Evolutionary conservation across 2,888 invertebrate genomes (phyloP), one percentile per base, ranked within the genome.

Genomic region (Drosophila leonis): DNA sequence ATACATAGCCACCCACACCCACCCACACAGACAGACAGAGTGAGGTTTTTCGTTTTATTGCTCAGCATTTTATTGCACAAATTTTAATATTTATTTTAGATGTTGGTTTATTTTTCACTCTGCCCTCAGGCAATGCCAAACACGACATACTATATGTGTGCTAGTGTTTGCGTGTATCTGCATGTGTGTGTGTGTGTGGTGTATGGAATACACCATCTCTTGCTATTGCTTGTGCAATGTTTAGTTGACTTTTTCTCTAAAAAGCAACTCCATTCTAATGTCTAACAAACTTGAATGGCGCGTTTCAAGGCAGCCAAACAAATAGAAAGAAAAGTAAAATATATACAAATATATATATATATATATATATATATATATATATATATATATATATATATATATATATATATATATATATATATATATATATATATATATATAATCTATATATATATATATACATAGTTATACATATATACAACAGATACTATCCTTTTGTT

Each of bases 41-140:
- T 60, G n/a, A 49, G 57, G 42, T 63, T 79, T 75, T 63, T 85
- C 80, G 56, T 83, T 71, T 83, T 86, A 72, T 80, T 75, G 66
- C 71, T 60, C 42, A 54, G 67, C 69, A 85, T 88, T 86, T 86
- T 88, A 78, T 83, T 86, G 70, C 79, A 79, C 65, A 81, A 82
- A 87, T 87, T 84, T 79, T 84, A 84, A 89, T 89, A 84, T 87
- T 88, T 88, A 72, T 83, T 89, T 84, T 87, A 72, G 59, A 69
- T 73, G 59, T 74, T 74, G 71, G 68, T 79, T 87, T 81, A 56
- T 78, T 86, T 80, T 86, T 62, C 65, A 70, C 75, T 75, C 55
- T 66, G 69, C 66, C 85, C 63, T 49, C 29, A 44, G 74, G 71
- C 62, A 61, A 27, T 27, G 54, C 63, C 49, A 62, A 41, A 24